Conservation (phyloP, 2,113 vertebrate species). For the Aphyosemion australe region DNA sequence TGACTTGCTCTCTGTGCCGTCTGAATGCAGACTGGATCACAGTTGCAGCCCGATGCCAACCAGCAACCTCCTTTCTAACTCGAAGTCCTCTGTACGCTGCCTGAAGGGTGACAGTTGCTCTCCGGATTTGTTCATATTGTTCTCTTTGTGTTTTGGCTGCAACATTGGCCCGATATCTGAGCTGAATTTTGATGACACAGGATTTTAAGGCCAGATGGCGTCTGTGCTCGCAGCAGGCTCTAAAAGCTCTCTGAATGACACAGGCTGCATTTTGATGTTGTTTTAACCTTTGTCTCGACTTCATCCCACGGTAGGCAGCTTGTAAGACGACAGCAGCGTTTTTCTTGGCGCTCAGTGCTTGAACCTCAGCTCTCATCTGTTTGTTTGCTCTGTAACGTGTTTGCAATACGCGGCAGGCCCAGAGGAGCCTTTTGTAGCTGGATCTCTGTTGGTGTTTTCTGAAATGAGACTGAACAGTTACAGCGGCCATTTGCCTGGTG, state of each 20-base stretch:
- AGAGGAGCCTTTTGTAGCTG: constrained; percentile 70
- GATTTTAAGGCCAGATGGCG: constrained; percentile 67
- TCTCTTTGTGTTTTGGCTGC: constrained; percentile 55
- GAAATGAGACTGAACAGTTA: constrained; percentile 84
- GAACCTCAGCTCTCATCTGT: constrained; percentile 65
- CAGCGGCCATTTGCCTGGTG: constrained; percentile 65
- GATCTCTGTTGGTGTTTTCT: constrained; percentile 72
- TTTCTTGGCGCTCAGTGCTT: constrained; percentile 58
- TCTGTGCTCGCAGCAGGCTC: constrained; percentile 59
- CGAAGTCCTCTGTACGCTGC: constrained; percentile 77
- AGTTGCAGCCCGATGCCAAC: constrained; percentile 77
- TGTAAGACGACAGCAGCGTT: constrained; percentile 78
- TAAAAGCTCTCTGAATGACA: constrained; percentile 80
- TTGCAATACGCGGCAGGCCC: constrained; percentile 81
- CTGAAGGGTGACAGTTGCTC: constrained; percentile 76
- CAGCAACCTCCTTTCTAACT: constrained; percentile 67
- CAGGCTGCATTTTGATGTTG: constrained; percentile 68
- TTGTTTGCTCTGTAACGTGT: constrained; percentile 75
- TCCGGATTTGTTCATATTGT: constrained; percentile 68
- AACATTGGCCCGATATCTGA: constrained; percentile 65
- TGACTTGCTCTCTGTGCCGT: constrained; percentile 70
- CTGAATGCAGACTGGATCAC: constrained; percentile 82
- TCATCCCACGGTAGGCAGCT: constrained; percentile 80
- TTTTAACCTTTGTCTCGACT: constrained; percentile 64
- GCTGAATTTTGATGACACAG: constrained; percentile 77